Evolutionary conservation across 1,140 invertebrate genomes (phyloP), one percentile per base, ranked within the genome.

Genomic region (Drosophila bocqueti): DNA sequence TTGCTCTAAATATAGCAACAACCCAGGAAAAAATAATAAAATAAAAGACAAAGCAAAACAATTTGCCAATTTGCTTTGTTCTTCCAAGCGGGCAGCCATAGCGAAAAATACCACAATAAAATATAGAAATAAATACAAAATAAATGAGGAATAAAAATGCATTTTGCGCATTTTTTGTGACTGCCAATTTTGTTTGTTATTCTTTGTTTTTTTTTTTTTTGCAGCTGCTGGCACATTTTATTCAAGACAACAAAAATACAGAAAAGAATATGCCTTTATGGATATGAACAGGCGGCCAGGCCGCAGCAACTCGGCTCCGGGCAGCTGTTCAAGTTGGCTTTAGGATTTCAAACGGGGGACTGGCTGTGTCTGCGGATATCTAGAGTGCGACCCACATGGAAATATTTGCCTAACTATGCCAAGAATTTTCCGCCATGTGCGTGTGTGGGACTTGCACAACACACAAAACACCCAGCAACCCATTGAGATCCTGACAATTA

Each of bases 221-320:
- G 83, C 83, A 87, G 83, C 84, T 87, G 83, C 73, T 86, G 79
- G 84, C 83, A 89, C 71, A 87, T 87, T 89, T 89, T 79, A 86
- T 87, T 68, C 64, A 72, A 63, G 46, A 61, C 79, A 83, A 68
- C 65, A 76, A 80, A 69, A 66, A 80, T 66, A 47, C 45, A 61
- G 31, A 52, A 65, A 50, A 69, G 63, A 65, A 75, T 63, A 55
- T 67, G 60, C 40, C 24, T n/a, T 46, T 75, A 59, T 77, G 66
- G 75, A 81, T 64, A 75, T 69, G 78, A 57, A 76, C 61, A 69
- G 54, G 58, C 61, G 60, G 58, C 43, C 66, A 42, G 68, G 52
- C 46, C 43, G 61, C 52, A 52, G 50, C 50, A 52, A 57, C 54
- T 57, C 15, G 52, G 26, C 42, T 76, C 65, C 55, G 63, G 74